phyloP scores from a whole-genome alignment of 2,888 invertebrate species.

The Bruchidius siliquastri region DNA sequence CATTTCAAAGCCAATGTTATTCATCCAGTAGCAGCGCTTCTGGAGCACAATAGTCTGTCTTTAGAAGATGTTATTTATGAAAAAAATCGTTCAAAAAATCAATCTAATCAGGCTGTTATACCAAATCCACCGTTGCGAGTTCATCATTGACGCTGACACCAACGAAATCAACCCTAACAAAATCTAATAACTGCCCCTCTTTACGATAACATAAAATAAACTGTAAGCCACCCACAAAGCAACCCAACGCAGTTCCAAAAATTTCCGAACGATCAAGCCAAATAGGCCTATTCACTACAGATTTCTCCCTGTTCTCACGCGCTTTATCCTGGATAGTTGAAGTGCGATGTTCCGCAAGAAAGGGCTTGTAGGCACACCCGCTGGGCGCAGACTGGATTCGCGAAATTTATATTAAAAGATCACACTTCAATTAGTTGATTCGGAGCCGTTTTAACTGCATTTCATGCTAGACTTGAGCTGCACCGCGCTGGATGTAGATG shows the following conservation, averaged over 20 bases:
- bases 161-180: neutral
- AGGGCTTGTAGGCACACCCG: neutral
- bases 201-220: neutral
- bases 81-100: no score
- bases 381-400: neutral
- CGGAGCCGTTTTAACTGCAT: neutral
- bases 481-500: neutral
- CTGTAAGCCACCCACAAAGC: neutral
- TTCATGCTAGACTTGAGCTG: neutral
- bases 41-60: no score
- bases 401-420: conserved; percentile 1
- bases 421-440: conserved; percentile 8
- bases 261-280: neutral
- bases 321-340: neutral
- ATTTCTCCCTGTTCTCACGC: neutral
- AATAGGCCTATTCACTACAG: neutral
- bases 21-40: no score
- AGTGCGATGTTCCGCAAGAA: neutral
- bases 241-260: neutral
- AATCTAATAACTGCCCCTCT: neutral
- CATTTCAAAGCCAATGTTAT: no score
- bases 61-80: no score
- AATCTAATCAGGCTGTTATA: no score
- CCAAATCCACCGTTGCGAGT: neutral
- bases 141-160: neutral